Conservation (phyloP, 1,140 invertebrate species). For the Pseudomyrmex flavicornis region DNA sequence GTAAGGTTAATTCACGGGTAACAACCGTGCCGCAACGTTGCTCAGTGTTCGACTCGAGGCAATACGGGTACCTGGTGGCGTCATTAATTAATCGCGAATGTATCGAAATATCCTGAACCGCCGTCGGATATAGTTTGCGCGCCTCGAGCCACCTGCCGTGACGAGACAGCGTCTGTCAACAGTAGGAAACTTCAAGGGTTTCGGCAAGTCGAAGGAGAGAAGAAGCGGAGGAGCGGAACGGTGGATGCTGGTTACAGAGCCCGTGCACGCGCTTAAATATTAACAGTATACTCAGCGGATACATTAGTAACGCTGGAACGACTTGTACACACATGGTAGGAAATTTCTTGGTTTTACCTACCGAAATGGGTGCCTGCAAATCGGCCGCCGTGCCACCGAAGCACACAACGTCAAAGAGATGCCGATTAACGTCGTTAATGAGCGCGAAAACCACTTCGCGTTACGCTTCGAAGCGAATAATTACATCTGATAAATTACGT, state of each 20-base stretch:
- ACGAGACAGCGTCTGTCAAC: constrained; percentile 69
- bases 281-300: constrained; percentile 77
- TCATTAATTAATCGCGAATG: constrained; percentile 72
- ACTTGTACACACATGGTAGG: constrained; percentile 65
- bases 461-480: constrained; percentile 21
- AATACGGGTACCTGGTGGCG: constrained; percentile 46
- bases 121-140: constrained; percentile 70
- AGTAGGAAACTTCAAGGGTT: constrained; percentile 65
- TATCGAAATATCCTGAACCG: constrained; percentile 71
- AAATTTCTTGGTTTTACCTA: constrained; percentile 67
- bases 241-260: constrained; percentile 58
- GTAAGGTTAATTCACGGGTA: constrained; percentile 43
- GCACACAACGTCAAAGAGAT: constrained; percentile 59
- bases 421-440: constrained; percentile 50
- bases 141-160: constrained; percentile 63
- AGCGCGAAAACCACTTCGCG: constrained; percentile 49
- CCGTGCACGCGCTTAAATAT: constrained; percentile 73
- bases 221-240: background rate
- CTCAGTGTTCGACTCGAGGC: constrained; percentile 47
- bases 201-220: constrained; percentile 64
- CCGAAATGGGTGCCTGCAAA: constrained; percentile 42
- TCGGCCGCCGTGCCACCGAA: constrained; percentile 36
- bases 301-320: constrained; percentile 76
- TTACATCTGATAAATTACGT: background rate
- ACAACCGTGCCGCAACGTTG: constrained; percentile 35